Evolutionary conservation across 2,797 vertebrate genomes (phyloP).

Genomic region (Betta splendens): DNA sequence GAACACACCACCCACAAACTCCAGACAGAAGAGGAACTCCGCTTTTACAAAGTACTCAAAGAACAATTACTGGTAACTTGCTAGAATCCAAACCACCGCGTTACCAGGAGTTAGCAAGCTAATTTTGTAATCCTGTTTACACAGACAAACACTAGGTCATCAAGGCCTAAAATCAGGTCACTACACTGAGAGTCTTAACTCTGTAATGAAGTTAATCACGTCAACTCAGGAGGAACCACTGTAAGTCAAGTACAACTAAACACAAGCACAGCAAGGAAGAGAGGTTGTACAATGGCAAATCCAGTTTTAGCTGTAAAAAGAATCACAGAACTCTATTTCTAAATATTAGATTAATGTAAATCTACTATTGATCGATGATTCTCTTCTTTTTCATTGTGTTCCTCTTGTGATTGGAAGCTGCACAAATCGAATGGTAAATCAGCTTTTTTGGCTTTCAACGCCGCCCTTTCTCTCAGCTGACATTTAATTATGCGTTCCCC

Average conservation of each 20-base stretch:
- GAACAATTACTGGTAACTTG: too few species aligned
- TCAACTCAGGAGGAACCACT: not conserved
- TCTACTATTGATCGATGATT: not conserved
- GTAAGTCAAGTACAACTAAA: not conserved
- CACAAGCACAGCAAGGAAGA: too few species aligned
- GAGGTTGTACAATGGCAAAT: not conserved
- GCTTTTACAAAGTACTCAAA: not conserved
- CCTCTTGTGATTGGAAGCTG: conserved; percentile 5
- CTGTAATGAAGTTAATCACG: not conserved
- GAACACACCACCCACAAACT: conserved; percentile 7
- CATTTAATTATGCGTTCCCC: not conserved
- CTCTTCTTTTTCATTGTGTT: too few species aligned
- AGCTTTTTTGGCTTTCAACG: conserved; percentile 11
- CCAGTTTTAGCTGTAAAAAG: not conserved
- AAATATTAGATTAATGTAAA: not conserved
- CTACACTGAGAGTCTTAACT: conserved; percentile 2
- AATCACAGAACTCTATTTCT: not conserved
- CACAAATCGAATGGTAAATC: conserved; percentile 1
- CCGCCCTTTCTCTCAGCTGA: not conserved
- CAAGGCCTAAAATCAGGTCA: not conserved
- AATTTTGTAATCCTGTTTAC: not conserved
- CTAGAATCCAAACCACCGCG: not conserved
- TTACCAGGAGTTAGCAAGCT: not conserved
- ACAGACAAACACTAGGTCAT: not conserved
- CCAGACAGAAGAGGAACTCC: not conserved